Base-by-base conservation (phyloP, 2,113 vertebrate genomes). In the Pionites leucogaster region DNA sequence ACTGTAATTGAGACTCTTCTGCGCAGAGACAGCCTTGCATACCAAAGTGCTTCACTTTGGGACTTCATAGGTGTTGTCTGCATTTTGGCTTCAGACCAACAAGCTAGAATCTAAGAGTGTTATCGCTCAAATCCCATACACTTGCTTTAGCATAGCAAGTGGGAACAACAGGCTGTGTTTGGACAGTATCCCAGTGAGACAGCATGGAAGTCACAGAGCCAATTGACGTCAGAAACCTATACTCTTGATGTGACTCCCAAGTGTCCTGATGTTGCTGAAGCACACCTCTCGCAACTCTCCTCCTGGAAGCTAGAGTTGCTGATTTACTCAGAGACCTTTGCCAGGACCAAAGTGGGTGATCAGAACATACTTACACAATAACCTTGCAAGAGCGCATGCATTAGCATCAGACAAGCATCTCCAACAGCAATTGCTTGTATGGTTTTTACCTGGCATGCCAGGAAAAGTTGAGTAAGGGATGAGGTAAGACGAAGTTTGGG, bases 121-220 rank as follows among this genome's bases (percentile, higher is more conserved):
- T 81, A 88, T 81, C 65, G 75, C 65, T 60, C 47, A 62, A 86
- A 84, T 88, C 80, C 82, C 65, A 13, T 92, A 4, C 11, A 5
- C 22, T 82, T 83, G 29, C 88, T 90, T 79, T 93, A 93, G 64
- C 68, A 31, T 41, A 86, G 85, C 88, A 96, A 91, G 92, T 92
- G 62, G 76, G 83, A 86, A 69, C 88, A 95, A 90, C 76, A 82
- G 63, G 35, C 67, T 86, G 14, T 35, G 12, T 71, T 88, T 95
- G 93, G 86, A 68, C 20, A n/a, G 55, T 44, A 78, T 92, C 86
- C 95, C 90, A 89, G 90, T 75, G 62, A 95, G 62, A 57, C 76
- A 49, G 17, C 2, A 1, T 18, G 62, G 42, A 71, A 94, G 65
- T 52, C 52, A 69, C 27, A 44, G 80, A 90, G 88, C 39, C 19